Conservation (phyloP, 92 coral and sea anemone species). For the Porites cylindrica region DNA sequence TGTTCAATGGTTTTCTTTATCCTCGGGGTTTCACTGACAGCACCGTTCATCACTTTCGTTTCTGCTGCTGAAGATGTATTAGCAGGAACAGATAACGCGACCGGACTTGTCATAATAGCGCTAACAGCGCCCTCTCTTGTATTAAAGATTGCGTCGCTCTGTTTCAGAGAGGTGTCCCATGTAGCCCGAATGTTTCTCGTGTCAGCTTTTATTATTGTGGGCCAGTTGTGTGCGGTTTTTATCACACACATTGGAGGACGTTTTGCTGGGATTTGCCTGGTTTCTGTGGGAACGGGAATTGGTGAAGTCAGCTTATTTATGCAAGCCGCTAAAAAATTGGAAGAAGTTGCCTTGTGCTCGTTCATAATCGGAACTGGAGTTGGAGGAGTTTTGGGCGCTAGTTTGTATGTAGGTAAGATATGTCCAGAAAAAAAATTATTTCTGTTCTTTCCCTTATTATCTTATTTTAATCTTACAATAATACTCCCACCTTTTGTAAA, state of each 20-base stretch:
- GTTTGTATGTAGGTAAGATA: slow-evolving; percentile 80
- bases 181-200: slow-evolving; percentile 51
- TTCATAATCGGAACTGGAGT: slow-evolving; percentile 69
- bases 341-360: slow-evolving; percentile 61
- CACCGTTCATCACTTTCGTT: slow-evolving; percentile 68
- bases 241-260: slow-evolving; percentile 51
- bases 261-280: slow-evolving; percentile 74
- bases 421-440: background rate
- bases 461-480: too few species aligned
- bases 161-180: slow-evolving; percentile 50
- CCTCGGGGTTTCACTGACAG: slow-evolving; percentile 70
- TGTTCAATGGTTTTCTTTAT: slow-evolving; percentile 48
- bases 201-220: slow-evolving; percentile 59
- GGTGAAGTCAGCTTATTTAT: slow-evolving; percentile 70
- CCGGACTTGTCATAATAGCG: slow-evolving; percentile 73
- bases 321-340: slow-evolving; percentile 53
- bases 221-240: slow-evolving; percentile 69
- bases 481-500: too few species aligned
- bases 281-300: slow-evolving; percentile 74
- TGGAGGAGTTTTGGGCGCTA: slow-evolving; percentile 72
- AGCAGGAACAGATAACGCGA: slow-evolving; percentile 72
- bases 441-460: too few species aligned
- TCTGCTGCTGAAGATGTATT: slow-evolving; percentile 81
- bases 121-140: slow-evolving; percentile 79
- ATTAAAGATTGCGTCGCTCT: slow-evolving; percentile 63